Evolutionary conservation across 2,113 vertebrate species (phyloP).

Genomic region (Symphodus melops): DNA sequence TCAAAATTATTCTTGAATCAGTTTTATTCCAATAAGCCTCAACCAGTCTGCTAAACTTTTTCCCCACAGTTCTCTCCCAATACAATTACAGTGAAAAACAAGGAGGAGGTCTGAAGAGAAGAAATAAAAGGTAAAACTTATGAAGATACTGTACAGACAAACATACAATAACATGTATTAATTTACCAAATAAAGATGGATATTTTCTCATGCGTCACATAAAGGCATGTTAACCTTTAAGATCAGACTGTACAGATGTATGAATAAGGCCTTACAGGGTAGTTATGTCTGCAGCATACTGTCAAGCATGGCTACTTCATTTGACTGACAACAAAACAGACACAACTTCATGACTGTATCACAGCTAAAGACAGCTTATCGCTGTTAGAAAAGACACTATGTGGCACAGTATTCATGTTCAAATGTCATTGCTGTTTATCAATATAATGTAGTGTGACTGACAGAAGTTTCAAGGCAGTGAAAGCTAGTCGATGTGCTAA

Average conservation of each 20-base stretch:
- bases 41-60: not conserved
- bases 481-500: conserved; percentile 56
- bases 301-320: not conserved
- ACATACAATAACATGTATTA: not conserved
- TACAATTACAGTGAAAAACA: too few species aligned
- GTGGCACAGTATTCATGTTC: not conserved
- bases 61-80: too few species aligned
- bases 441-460: conserved; percentile 3
- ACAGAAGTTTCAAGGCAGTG: not conserved
- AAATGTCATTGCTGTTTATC: not conserved
- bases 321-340: not conserved
- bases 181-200: not conserved
- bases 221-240: not conserved
- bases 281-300: not conserved
- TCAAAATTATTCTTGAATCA: too few species aligned
- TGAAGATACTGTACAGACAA: not conserved
- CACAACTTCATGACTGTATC: not conserved
- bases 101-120: too few species aligned
- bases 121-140: too few species aligned
- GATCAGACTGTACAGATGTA: not conserved
- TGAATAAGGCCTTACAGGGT: not conserved
- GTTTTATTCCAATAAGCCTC: too few species aligned
- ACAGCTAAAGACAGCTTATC: not conserved
- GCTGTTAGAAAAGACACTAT: not conserved
- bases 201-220: not conserved